Conservation (phyloP, 2,113 vertebrate genomes). For the Fulmarus glacialis region DNA sequence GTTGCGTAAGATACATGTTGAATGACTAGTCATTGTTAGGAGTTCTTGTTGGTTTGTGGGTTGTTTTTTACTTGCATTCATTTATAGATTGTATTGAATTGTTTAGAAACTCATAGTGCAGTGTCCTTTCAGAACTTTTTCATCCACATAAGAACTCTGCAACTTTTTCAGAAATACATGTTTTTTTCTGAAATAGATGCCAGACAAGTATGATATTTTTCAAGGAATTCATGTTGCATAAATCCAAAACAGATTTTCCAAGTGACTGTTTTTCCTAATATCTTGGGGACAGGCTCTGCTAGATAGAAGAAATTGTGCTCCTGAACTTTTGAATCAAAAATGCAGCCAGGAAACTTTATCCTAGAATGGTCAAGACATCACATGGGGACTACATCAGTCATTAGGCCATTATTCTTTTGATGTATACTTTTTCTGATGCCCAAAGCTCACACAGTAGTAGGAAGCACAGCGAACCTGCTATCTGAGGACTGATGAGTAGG, state of each 20-base stretch:
- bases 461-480: rapidly evolving
- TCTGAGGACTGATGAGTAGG: not conserved
- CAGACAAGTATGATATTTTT: not conserved
- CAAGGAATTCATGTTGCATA: not conserved
- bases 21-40: not conserved
- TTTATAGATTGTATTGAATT: not conserved
- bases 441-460: not conserved
- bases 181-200: not conserved
- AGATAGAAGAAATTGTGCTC: not conserved
- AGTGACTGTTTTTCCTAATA: not conserved
- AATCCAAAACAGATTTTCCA: not conserved
- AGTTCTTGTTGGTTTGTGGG: not conserved
- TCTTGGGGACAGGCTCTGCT: not conserved
- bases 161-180: not conserved
- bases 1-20: not conserved
- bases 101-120: not conserved
- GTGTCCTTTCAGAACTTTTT: not conserved
- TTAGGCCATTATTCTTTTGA: not conserved
- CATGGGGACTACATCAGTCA: not conserved
- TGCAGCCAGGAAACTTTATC: not conserved
- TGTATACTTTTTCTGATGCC: not conserved
- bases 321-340: not conserved
- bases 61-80: not conserved
- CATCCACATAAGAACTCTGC: not conserved
- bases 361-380: not conserved